Percentiles rank a stretch among this genome's conserved stretches.
These are phyloP conservation scores for Orchestia grillus DNA, from an alignment of 1,140 invertebrate species.

Conservation along the genomic window DNA sequence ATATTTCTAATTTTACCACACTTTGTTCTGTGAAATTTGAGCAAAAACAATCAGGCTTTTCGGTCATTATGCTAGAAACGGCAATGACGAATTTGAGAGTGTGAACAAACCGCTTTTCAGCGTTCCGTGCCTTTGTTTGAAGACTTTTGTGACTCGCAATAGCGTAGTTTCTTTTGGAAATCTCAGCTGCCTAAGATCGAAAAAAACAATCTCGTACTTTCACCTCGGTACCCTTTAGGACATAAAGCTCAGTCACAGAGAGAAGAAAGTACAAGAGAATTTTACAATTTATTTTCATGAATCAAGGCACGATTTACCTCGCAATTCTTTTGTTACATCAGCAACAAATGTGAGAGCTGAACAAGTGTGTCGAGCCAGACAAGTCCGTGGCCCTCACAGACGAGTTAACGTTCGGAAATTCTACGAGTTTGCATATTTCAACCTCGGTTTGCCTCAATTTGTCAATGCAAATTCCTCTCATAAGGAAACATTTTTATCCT, in stretches of 20 bases:
- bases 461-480: constrained; percentile 11
- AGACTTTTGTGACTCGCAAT: background rate
- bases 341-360: background rate
- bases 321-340: background rate
- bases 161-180: background rate
- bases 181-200: background rate
- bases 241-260: background rate
- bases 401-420: background rate
- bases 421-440: background rate
- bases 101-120: background rate
- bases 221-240: background rate
- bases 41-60: too few relatives aligned
- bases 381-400: background rate
- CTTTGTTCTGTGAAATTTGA: too few relatives aligned
- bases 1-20: too few relatives aligned
- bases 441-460: background rate
- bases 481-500: background rate
- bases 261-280: background rate
- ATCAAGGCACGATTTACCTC: background rate
- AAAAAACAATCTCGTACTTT: background rate
- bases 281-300: background rate
- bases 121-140: background rate
- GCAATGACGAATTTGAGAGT: background rate
- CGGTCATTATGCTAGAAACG: too few relatives aligned
- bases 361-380: background rate